Percentiles rank a stretch among this genome's conserved stretches.
Conservation (phyloP, 2,113 vertebrate genomes). For the Sciurus niger region DNA sequence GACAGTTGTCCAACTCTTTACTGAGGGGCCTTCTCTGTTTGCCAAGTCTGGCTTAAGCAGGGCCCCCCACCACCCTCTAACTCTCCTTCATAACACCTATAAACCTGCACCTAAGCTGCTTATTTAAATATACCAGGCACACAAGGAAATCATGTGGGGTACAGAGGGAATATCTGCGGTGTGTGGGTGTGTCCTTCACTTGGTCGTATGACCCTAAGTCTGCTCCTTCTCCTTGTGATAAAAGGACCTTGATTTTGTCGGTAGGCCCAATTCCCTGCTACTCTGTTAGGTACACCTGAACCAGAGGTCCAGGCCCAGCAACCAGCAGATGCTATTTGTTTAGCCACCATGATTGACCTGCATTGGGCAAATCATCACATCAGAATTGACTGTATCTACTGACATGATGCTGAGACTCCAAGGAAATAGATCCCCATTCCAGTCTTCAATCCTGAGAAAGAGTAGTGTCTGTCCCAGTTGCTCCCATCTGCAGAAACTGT, state of each 20-base stretch:
- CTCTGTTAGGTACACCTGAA: neutral
- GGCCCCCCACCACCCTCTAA: too few species aligned
- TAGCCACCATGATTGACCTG: neutral
- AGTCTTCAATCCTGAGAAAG: neutral
- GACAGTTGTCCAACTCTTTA: neutral
- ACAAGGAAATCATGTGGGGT: too few species aligned
- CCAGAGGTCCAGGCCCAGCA: neutral
- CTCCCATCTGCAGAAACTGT: neutral
- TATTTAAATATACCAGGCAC: neutral
- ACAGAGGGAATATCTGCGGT: neutral
- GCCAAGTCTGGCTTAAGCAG: neutral
- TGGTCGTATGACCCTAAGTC: neutral
- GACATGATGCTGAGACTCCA: neutral
- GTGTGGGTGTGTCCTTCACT: accelerated
- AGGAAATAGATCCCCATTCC: neutral
- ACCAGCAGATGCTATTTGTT: neutral
- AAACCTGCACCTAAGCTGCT: neutral
- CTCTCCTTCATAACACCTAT: neutral
- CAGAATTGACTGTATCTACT: neutral
- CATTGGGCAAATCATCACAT: too few species aligned
- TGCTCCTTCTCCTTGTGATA: neutral
- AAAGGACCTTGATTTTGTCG: neutral
- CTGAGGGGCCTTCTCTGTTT: neutral
- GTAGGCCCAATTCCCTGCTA: too few species aligned
- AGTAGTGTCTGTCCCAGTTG: neutral